Evolutionary conservation across 1,140 invertebrate genomes (phyloP), one percentile per base, ranked within the genome.

Genomic region (Andrena cerasifolii): DNA sequence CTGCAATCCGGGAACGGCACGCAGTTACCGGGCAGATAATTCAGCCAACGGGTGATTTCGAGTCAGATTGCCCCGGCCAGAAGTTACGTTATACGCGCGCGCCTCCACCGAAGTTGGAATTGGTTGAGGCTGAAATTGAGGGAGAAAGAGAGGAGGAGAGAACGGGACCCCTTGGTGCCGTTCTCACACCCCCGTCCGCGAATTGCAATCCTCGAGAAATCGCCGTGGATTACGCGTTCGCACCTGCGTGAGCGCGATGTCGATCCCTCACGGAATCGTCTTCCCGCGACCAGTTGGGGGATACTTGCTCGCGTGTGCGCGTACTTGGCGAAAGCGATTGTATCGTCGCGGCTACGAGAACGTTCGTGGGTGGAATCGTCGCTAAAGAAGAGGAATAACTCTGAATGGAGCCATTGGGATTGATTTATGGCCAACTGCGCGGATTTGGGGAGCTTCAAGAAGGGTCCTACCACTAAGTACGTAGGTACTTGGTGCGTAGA

Each of bases 21-120:
- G 90, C 89, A 91, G 89, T 90, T 91, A 89, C 87, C 84, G 67
- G 85, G 87, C 72, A 36, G 90, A 92, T 92, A 91, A 92, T 92
- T 92, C 89, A 91, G 79, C 87, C 83, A 91, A 89, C 87, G 89
- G 36, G 91, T 90, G 90, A 92, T 92, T 91, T 82, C 88, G 86
- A 91, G 87, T 89, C 88, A 89, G 91, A 91, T 92, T 91, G 90
- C 87, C 85, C 84, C 62, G 78, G 86, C 88, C 87, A 90, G 86
- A 90, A 91, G 87, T 91, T 91, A 90, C 89, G 87, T 89, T 89
- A 87, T 86, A 78, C 73, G 73, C 71, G 85, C 77, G 82, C 54
- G 47, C 73, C 75, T 79, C 77, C 68, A 77, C 72, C 86, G 84
- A 92, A 92, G 89, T 92, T 92, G 90, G 87, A 92, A 92, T 92